These are phyloP conservation scores for Sarcoramphus papa DNA, from an alignment of 2,797 vertebrate species.

Conservation along the genomic window DNA sequence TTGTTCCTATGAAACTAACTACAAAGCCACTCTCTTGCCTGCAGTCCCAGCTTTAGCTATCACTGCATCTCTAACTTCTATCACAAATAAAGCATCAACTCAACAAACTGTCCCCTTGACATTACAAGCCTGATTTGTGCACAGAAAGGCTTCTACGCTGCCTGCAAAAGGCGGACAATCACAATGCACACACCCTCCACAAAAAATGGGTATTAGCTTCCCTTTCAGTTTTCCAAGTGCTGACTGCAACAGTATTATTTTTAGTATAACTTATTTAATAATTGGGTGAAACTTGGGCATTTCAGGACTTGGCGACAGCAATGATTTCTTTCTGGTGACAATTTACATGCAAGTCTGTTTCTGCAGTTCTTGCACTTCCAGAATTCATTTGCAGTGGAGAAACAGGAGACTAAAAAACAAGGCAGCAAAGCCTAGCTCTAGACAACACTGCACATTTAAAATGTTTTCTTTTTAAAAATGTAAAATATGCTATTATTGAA, in stretches of 20 bases:
- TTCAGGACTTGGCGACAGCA: neutral
- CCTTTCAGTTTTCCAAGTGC: neutral
- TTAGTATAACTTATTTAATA: neutral
- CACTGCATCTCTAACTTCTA: neutral
- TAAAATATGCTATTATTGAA: neutral
- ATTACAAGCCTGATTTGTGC: neutral
- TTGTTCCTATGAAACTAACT: neutral
- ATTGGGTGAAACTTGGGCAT: neutral
- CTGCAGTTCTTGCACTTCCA: neutral
- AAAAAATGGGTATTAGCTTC: neutral
- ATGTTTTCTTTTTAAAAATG: neutral
- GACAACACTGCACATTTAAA: neutral
- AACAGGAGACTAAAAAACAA: neutral
- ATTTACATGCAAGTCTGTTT: neutral
- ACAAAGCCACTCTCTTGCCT: neutral
- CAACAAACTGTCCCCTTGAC: neutral
- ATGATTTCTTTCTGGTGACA: neutral
- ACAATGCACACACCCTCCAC: fast-evolving
- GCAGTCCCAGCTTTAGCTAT: neutral
- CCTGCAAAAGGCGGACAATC: neutral
- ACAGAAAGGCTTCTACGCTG: neutral
- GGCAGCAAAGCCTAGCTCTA: neutral
- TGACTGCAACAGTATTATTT: neutral
- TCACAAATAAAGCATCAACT: neutral
- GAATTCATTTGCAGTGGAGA: neutral